Percentiles rank a stretch among this genome's conserved stretches.
These are phyloP conservation scores for Ypsolopha scabrella DNA, from an alignment of 2,888 invertebrate species.

Conservation along the genomic window DNA sequence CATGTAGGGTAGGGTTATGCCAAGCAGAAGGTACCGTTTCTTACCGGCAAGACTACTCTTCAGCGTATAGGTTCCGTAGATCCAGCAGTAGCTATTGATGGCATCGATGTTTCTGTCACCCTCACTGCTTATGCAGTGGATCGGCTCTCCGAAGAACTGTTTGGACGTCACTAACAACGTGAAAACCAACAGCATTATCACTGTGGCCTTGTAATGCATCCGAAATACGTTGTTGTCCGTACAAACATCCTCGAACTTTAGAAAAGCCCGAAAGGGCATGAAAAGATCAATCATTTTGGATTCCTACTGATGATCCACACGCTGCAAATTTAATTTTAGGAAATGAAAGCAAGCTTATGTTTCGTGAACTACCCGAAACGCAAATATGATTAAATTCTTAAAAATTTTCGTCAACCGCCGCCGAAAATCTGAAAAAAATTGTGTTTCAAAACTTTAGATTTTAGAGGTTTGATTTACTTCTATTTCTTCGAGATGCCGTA, in stretches of 20 bases:
- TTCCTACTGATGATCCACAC: no score
- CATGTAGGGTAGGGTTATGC: no score
- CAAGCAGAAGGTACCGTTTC: conserved; percentile 4
- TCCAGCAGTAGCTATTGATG: conserved; percentile 84
- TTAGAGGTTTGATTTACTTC: no score
- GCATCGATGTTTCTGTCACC: conserved; percentile 67
- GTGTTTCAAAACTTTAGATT: no score
- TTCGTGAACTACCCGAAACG: no score
- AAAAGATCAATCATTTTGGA: conserved; percentile 69
- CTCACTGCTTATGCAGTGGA: conserved; percentile 75
- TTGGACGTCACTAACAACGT: conserved; percentile 82
- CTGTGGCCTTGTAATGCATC: conserved; percentile 80
- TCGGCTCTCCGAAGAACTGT: conserved; percentile 89
- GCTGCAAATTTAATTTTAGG: no score
- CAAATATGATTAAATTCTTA: no score
- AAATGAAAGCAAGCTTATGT: no score
- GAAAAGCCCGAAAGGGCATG: conserved; percentile 74
- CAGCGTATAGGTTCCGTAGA: conserved; percentile 77
- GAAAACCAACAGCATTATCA: conserved; percentile 78
- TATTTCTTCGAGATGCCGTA: no score
- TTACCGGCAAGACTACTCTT: conserved; percentile 51
- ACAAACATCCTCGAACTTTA: conserved; percentile 75
- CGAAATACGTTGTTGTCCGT: conserved; percentile 84
- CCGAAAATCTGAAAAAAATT: no score
- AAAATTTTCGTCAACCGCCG: no score